Evolutionary conservation across 2,888 invertebrate genomes (phyloP), one percentile per base, ranked within the genome.

Genomic region (Scotopteryx bipunctaria): DNA sequence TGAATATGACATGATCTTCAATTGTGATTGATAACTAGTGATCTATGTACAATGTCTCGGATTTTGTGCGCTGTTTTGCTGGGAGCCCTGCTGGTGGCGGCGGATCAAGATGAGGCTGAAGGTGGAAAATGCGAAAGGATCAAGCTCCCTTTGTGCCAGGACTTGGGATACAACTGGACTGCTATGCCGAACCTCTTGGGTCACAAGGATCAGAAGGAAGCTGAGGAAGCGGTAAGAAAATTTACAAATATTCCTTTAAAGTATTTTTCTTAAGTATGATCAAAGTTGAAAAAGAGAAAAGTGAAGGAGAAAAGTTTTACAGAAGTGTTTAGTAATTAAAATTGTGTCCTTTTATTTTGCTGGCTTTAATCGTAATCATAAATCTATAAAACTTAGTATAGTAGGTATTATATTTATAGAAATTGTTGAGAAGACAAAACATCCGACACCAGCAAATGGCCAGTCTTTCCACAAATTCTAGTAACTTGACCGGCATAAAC

Each of bases 111-210:
- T 58, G 81, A 88, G 66, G 62, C 69, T 58, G 82, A 91, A 67
- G 86, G 88, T 72, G 88, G 85, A 45, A 94, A 94, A 76, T 97
- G 97, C 83, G 95, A 97, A 85, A 92, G 93, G 71, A 96, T 97
- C 73, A 92, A 91, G 46, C 94, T 96, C 52, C 94, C 95, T 33
- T 91, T 95, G 83, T 97, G 97, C 79, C 93, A 94, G 78, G 95
- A 95, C 69, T 90, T 97, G 77, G 94, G 95, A 64, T 97, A 97
- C 88, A 97, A 97, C 86, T 93, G 94, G 87, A 97, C 97, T 16
- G 93, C 93, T 21, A 94, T 97, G 95, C 97, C 97, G 41, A 97
- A 97, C 88, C 92, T 95, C 56, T 93, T 96, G 83, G 95, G 95
- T 1, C 96, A 97, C 78, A 91, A 91, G 56, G 94, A 94, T 75